phyloP scores from a whole-genome alignment of 2,888 invertebrate genomes.

The Odontocerum albicorne region DNA sequence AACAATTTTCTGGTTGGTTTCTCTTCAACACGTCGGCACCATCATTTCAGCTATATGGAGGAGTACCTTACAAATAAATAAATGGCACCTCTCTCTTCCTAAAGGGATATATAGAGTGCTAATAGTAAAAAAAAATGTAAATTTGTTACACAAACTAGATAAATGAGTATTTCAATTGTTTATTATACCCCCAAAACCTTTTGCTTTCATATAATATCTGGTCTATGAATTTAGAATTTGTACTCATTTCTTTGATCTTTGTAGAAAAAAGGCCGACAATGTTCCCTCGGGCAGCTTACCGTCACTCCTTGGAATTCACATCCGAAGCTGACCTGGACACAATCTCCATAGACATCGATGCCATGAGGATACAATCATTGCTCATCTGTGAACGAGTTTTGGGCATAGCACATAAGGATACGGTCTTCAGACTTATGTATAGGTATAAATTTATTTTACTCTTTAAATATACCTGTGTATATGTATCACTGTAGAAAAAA shows the following conservation, averaged over 20 bases:
- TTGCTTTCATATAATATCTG: too few relatives aligned
- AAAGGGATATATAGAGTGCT: neutral
- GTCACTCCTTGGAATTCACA: conserved; percentile 73
- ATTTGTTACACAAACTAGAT: too few relatives aligned
- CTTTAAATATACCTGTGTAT: too few relatives aligned
- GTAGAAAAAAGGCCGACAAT: conserved; percentile 58
- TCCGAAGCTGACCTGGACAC: conserved; percentile 70
- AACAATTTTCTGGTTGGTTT: too few relatives aligned
- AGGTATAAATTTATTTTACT: conserved; percentile 54
- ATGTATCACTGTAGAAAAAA: too few relatives aligned
- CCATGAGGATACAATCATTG: conserved; percentile 83
- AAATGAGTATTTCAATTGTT: too few relatives aligned
- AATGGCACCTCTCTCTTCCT: neutral
- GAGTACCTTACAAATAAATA: neutral
- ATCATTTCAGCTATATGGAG: conserved; percentile 39
- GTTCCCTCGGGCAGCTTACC: conserved; percentile 63
- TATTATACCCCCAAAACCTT: too few relatives aligned
- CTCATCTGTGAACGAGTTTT: conserved; percentile 86
- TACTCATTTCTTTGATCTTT: neutral
- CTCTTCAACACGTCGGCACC: too few relatives aligned
- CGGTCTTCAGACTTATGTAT: conserved; percentile 76
- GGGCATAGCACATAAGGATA: conserved; percentile 84
- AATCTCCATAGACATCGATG: conserved; percentile 78
- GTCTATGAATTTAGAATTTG: neutral
- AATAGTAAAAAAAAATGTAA: too few relatives aligned